Base-by-base conservation (phyloP, 2,888 invertebrate species). In the Synanthedon tipuliformis region DNA sequence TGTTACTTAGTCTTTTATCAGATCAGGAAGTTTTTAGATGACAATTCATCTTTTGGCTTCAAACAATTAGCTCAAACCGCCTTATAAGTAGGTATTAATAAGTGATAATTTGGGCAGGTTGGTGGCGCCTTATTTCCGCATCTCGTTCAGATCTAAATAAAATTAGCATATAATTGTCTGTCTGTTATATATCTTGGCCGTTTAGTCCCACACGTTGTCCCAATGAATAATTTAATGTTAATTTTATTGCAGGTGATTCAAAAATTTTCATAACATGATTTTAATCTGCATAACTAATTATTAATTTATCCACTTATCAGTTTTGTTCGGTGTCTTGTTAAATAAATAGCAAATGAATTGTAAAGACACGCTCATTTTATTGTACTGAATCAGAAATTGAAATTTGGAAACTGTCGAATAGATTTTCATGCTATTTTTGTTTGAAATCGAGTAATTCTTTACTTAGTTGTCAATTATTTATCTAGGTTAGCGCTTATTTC, bases 91-190 rank as follows among this genome's bases (percentile, higher is more conserved):
- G 56, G 71, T 71, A 41, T 48, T 50, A 49, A 55, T 58, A 56
- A 52, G 54, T 56, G 59, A 59, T 68, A 60, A 64, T 65, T 61
- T 58, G 52, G 61, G 69, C 71, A 61, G 64, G 72, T 75, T 62
- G 56, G 57, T 58, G 70, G 71, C 69, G 68, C 70, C 68, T 59
- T 51, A 54, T 68, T 74, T 70, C 70, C 71, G 72, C 61, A 66
- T 69, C 56, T 54, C 54, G 55, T 55, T 58, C 57, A 66, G 64
- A 71, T 75, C 67, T 67, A 63, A 68, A 68, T 66, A 61, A 64
- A 63, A 77, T 78, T 78, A 64, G 64, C 77, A 75, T 76, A 71
- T 72, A 75, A 73, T 75, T 61, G 68, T 58, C 55, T 59, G 62
- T 60, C 62, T 63, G 54, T 52, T 40, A 49, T 34, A 50, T 40